Percentiles rank a stretch among this genome's conserved stretches.
Evolutionary conservation across 2,888 invertebrate species (phyloP).

Genomic region (Eudemis profundana): DNA sequence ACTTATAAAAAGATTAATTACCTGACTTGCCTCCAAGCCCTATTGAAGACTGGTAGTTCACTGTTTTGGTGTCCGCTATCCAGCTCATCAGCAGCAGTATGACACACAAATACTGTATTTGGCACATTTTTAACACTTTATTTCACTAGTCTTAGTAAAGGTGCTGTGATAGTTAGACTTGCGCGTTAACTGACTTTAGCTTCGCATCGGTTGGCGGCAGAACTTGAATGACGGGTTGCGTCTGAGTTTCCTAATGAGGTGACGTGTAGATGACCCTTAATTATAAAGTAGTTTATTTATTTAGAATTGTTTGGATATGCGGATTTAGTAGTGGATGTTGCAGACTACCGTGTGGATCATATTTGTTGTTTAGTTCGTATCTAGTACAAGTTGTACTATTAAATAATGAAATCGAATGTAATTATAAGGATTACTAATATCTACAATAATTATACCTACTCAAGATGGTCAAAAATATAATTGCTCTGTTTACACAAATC

Average conservation of each 20-base stretch:
- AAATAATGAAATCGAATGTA: too few relatives aligned
- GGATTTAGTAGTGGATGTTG: too few relatives aligned
- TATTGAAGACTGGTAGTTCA: conserved; percentile 64
- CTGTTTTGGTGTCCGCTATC: conserved; percentile 69
- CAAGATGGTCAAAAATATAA: too few relatives aligned
- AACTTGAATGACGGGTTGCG: conserved; percentile 44
- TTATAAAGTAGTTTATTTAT: conserved; percentile 8
- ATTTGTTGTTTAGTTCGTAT: too few relatives aligned
- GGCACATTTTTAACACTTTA: conserved; percentile 60
- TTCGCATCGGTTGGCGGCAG: conserved; percentile 13
- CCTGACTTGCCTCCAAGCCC: conserved; percentile 67
- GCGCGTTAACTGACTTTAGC: conserved; percentile 1
- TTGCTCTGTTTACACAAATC: too few relatives aligned
- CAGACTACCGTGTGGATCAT: too few relatives aligned
- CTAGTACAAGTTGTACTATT: too few relatives aligned
- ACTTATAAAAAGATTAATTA: conserved; percentile 54
- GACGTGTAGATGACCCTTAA: conserved; percentile 48
- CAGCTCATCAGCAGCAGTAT: conserved; percentile 68
- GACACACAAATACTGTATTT: conserved; percentile 61
- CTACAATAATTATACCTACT: too few relatives aligned
- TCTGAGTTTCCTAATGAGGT: conserved; percentile 58
- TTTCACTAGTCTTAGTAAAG: conserved; percentile 4
- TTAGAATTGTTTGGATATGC: background rate
- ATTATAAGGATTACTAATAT: too few relatives aligned
- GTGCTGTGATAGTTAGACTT: conserved; percentile 9